Conservation (phyloP, 2,888 invertebrate genomes). For the Drosophila melanocephala region DNA sequence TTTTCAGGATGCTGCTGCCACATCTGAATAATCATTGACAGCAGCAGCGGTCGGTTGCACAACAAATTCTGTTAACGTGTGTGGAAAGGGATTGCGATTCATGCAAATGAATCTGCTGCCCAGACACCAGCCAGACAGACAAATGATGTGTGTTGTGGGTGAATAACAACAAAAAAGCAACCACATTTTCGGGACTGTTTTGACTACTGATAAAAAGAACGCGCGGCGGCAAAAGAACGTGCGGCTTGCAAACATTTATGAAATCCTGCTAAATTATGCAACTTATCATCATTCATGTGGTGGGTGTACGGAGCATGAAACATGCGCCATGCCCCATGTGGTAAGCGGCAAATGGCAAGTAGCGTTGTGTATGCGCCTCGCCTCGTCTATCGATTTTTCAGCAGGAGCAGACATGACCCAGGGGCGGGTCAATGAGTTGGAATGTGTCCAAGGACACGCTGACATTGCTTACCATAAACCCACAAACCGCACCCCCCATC, state of each 20-base stretch:
- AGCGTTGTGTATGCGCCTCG: slow-evolving; percentile 28
- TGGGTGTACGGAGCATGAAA: slow-evolving; percentile 1
- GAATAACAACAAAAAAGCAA: not conserved
- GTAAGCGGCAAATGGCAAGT: not conserved
- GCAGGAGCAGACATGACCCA: slow-evolving; percentile 34
- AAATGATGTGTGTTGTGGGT: slow-evolving; percentile 1
- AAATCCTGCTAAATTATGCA: slow-evolving; percentile 78
- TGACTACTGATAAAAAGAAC: slow-evolving; percentile 48
- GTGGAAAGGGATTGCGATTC: slow-evolving; percentile 12
- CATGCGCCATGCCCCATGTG: slow-evolving; percentile 1
- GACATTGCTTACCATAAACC: slow-evolving; percentile 40
- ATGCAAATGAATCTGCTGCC: slow-evolving; percentile 4
- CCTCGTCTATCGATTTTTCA: slow-evolving; percentile 62
- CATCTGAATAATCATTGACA: slow-evolving; percentile 1
- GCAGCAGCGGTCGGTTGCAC: not conserved
- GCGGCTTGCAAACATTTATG: slow-evolving; percentile 63
- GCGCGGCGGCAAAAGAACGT: slow-evolving; percentile 3
- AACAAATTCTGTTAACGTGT: not conserved
- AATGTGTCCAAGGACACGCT: slow-evolving; percentile 69
- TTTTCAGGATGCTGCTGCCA: slow-evolving; percentile 12
- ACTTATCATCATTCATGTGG: slow-evolving; percentile 66
- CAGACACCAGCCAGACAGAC: slow-evolving; percentile 25
- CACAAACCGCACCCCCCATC: not conserved
- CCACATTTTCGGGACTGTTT: slow-evolving; percentile 15
- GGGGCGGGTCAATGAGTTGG: slow-evolving; percentile 61